Evolutionary conservation across 2,113 vertebrate genomes (phyloP).

Genomic region (Tetrao urogallus): DNA sequence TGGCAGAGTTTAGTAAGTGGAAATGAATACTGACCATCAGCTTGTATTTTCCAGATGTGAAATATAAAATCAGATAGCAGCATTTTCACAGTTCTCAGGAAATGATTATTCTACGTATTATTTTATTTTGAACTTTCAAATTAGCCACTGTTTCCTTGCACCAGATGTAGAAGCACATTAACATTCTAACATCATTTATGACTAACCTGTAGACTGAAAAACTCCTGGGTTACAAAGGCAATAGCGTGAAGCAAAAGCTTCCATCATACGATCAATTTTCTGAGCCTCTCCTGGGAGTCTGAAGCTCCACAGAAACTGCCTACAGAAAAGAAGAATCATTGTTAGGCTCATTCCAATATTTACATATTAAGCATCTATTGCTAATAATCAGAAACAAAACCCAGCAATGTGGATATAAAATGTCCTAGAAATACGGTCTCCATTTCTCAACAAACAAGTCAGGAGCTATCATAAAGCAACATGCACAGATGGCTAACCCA

Average conservation of each 20-base stretch:
- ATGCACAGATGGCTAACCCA: conserved; percentile 71
- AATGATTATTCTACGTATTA: background rate
- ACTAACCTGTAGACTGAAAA: conserved; percentile 97
- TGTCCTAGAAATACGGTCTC: conserved; percentile 25
- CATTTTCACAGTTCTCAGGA: background rate
- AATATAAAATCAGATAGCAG: background rate
- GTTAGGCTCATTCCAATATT: background rate
- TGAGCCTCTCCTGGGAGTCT: conserved; percentile 96
- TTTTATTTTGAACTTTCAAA: background rate
- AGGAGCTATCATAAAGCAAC: conserved; percentile 58
- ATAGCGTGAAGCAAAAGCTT: conserved; percentile 95
- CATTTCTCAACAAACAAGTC: conserved; percentile 47
- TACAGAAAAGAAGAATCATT: conserved; percentile 30
- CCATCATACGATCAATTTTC: conserved; percentile 99
- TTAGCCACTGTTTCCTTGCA: background rate
- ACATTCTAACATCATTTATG: background rate
- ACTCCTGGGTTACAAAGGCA: conserved; percentile 97
- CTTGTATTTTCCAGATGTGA: background rate
- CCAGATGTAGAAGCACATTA: background rate
- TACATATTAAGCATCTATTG: background rate
- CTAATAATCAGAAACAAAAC: background rate
- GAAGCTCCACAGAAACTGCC: conserved; percentile 99
- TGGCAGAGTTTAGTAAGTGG: background rate
- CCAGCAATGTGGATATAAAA: background rate
- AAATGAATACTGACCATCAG: background rate